Conservation (phyloP, 1,140 invertebrate species). For the Drosophila ambigua region DNA sequence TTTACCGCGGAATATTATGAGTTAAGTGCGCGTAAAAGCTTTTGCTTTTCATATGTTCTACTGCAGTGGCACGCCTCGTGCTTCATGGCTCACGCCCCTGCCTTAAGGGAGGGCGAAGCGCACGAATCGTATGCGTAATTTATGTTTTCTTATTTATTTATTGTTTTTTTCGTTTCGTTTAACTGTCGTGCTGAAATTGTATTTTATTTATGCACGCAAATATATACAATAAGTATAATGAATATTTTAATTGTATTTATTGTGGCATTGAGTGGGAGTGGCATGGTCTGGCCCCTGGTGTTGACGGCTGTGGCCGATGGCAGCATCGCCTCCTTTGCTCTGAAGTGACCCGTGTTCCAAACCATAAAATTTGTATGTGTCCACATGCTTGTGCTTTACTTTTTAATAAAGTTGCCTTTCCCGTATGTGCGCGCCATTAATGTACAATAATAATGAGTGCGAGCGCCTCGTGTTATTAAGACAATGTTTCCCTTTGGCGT, state of each 20-base stretch:
- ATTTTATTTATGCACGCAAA: constrained; percentile 73
- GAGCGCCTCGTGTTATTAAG: constrained; percentile 47
- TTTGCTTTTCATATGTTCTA: constrained; percentile 65
- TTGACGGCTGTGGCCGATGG: constrained; percentile 35
- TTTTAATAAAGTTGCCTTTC: constrained; percentile 64
- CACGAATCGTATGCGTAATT: constrained; percentile 62
- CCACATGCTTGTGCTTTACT: constrained; percentile 18
- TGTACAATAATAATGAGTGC: constrained; percentile 63
- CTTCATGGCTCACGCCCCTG: not conserved
- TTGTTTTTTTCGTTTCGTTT: constrained; percentile 33
- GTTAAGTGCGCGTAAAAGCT: constrained; percentile 82
- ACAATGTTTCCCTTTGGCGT: constrained; percentile 35
- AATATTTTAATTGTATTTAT: constrained; percentile 80
- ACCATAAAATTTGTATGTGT: constrained; percentile 70
- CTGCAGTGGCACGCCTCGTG: constrained; percentile 31
- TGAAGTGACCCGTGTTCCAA: constrained; percentile 66
- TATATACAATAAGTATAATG: constrained; percentile 68
- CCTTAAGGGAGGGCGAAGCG: constrained; percentile 21
- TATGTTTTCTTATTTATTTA: constrained; percentile 76
- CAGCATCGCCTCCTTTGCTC: constrained; percentile 7
- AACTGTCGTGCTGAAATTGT: constrained; percentile 58
- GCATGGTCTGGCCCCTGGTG: constrained; percentile 21
- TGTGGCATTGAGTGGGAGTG: constrained; percentile 39
- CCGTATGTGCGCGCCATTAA: constrained; percentile 65
- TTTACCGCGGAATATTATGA: constrained; percentile 62